Conservation (phyloP, 2,888 invertebrate genomes). For the Nomada ruficornis region DNA sequence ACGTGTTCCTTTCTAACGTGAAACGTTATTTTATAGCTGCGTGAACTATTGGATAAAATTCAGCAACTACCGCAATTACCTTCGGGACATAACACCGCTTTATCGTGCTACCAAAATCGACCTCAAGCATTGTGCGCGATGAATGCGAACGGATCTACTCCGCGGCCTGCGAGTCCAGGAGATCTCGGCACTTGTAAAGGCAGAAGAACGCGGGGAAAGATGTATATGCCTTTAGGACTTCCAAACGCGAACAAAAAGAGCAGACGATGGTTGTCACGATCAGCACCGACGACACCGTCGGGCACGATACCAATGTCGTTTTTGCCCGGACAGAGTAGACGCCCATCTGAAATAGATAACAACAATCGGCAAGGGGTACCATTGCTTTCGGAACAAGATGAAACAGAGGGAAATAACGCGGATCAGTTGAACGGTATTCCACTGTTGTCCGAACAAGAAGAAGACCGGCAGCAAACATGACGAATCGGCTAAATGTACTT, state of each 20-base stretch:
- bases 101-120: slow-evolving; percentile 72
- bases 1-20: background rate
- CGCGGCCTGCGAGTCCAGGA: slow-evolving; percentile 76
- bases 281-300: slow-evolving; percentile 92
- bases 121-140: slow-evolving; percentile 76
- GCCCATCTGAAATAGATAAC: slow-evolving; percentile 77
- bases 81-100: slow-evolving; percentile 71
- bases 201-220: slow-evolving; percentile 82
- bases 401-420: slow-evolving; percentile 72
- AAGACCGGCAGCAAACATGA: slow-evolving; percentile 66
- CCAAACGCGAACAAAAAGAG: slow-evolving; percentile 76
- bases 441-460: slow-evolving; percentile 75
- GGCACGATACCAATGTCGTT: slow-evolving; percentile 89
- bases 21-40: slow-evolving; percentile 75
- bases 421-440: slow-evolving; percentile 70
- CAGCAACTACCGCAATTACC: slow-evolving; percentile 87
- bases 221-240: slow-evolving; percentile 85
- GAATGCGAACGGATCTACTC: slow-evolving; percentile 72
- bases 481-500: slow-evolving; percentile 45
- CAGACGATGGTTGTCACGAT: slow-evolving; percentile 89
- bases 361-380: slow-evolving; percentile 81
- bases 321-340: slow-evolving; percentile 84
- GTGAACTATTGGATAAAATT: slow-evolving; percentile 90
- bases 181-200: slow-evolving; percentile 77
- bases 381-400: slow-evolving; percentile 81